Evolutionary conservation across 30 jellyfish, hydroid and myxozoan species (phyloP).

Genomic region (Cassiopea xamachana): DNA sequence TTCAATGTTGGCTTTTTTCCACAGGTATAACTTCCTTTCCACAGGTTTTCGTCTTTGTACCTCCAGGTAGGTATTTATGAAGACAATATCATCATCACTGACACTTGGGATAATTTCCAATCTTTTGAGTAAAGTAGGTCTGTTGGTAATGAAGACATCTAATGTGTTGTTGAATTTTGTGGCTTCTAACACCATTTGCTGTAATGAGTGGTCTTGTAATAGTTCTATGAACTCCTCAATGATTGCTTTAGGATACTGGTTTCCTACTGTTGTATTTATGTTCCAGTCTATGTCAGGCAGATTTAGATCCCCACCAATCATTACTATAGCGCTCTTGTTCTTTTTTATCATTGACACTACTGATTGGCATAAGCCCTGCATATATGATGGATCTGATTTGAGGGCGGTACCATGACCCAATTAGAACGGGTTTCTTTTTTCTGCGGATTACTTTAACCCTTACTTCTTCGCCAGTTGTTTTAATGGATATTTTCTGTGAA

Average conservation of each 20-base stretch:
- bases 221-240: slow-evolving; percentile 14
- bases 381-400: slow-evolving; percentile 22
- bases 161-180: slow-evolving; percentile 1
- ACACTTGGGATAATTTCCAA: slow-evolving; percentile 17
- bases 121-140: slow-evolving; percentile 10
- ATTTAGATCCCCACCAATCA: slow-evolving; percentile 19
- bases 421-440: slow-evolving; percentile 1
- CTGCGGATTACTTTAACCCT: slow-evolving; percentile 12
- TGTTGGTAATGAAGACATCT: slow-evolving; percentile 19
- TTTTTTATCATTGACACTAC: neutral
- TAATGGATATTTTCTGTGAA: neutral
- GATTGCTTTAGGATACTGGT: neutral
- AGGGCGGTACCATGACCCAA: slow-evolving; percentile 25
- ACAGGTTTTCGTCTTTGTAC: slow-evolving; percentile 15
- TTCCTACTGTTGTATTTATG: neutral
- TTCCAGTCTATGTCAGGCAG: slow-evolving; percentile 19
- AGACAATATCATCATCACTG: slow-evolving; percentile 11
- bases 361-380: neutral
- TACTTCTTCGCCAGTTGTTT: slow-evolving; percentile 8
- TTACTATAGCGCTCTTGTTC: slow-evolving; percentile 3
- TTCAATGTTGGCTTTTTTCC: slow-evolving; percentile 18
- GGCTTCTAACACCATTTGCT: slow-evolving; percentile 15
- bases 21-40: slow-evolving; percentile 1
- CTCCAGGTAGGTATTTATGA: neutral
- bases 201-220: slow-evolving; percentile 10